Evolutionary conservation across 2,113 vertebrate genomes (phyloP).

Genomic region (Eulemur rufifrons): DNA sequence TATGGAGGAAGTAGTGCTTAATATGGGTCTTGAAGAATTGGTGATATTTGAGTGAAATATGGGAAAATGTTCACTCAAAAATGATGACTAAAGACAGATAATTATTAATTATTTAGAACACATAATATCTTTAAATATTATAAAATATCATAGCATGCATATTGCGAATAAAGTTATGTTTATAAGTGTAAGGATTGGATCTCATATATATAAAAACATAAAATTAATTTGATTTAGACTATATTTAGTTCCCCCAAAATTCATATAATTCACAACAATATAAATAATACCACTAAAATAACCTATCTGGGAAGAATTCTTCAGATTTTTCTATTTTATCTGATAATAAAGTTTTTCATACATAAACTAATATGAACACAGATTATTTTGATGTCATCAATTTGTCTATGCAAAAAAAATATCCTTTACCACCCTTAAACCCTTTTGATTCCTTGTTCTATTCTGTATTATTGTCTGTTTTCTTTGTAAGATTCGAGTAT

Average conservation of each 20-base stretch:
- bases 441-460: background rate
- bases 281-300: slow-evolving; percentile 40
- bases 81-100: background rate
- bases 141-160: background rate
- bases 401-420: background rate
- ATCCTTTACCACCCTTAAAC: background rate
- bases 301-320: background rate
- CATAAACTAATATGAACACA: background rate
- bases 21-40: background rate
- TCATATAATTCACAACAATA: background rate
- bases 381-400: background rate
- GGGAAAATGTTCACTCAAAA: background rate
- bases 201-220: background rate
- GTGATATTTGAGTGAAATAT: background rate
- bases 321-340: background rate
- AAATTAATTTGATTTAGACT: slow-evolving; percentile 55
- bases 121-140: background rate
- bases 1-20: background rate
- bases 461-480: background rate
- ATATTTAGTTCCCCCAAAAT: background rate
- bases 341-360: background rate
- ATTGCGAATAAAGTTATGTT: background rate
- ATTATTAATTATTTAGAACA: background rate
- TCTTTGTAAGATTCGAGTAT: background rate
- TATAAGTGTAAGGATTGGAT: background rate